Evolutionary conservation across 1,140 invertebrate species (phyloP), one percentile per base, ranked within the genome.

Genomic region (Drosophila lini): DNA sequence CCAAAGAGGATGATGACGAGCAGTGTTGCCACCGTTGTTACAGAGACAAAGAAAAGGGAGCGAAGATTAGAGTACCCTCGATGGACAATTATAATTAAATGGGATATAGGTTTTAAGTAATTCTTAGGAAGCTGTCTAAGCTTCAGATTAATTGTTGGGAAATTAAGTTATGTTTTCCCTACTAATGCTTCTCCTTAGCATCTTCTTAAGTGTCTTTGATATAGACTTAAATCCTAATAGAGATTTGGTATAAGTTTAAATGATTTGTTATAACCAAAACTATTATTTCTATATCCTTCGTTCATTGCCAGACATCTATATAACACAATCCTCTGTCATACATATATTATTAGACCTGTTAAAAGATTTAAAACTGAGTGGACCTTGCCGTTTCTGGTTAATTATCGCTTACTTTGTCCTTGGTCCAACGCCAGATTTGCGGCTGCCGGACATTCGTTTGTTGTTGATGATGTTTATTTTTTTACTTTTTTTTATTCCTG

Each of bases 391-490:
- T 48, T 42, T 59, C 41, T 59, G 40, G 56, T 42, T 63, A 63
- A 60, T 60, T 63, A 63, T 42, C 38, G 28, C 28, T 38, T 25
- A 16, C 28, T 22, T 36, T 15, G 64, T 11, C 62, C 47, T 42
- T 69, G 62, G 19, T 28, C 2, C 64, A 71, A 31, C 68, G 36
- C 68, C 45, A 40, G 56, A 50, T 62, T 45, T 62, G 68, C 78
- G 56, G 70, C 65, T 63, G 64, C 58, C 38, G 47, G 60, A 70
- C 65, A 74, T 78, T 57, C 73, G 64, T 58, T 63, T 62, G 47
- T 64, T 67, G 47, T 42, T 77, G 53, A 48, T 61, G 58, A 44
- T 61, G 38, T 61, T 73, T 64, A 55, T 60, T 70, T 78, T 45
- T 34, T 34, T n/a, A 47, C 13, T 10, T 70, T 68, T 55, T 62